Conservation (phyloP, 2,888 invertebrate genomes). For the Cremastinae sp. region DNA sequence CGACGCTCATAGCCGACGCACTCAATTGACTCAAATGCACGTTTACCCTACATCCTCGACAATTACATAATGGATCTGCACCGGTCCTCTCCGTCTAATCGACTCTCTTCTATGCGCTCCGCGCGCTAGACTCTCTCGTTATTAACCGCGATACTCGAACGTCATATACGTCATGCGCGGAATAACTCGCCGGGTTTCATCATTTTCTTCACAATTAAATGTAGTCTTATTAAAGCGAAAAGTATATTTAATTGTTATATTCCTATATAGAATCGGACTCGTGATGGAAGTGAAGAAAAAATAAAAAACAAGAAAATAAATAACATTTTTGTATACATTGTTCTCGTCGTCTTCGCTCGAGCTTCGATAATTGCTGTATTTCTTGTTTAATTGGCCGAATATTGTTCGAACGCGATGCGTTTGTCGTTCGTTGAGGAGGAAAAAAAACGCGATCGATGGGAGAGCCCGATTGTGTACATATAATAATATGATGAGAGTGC, state of each 20-base stretch:
- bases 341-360: too few relatives aligned
- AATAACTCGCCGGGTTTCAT: constrained; percentile 10
- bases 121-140: constrained; percentile 40
- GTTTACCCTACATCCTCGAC: constrained; percentile 78
- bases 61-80: constrained; percentile 76
- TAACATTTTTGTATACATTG: neutral
- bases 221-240: neutral
- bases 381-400: too few relatives aligned
- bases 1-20: constrained; percentile 62
- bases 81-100: constrained; percentile 57
- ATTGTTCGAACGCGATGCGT: too few relatives aligned
- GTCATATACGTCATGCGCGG: neutral
- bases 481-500: constrained; percentile 32
- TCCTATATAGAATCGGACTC: neutral
- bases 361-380: neutral
- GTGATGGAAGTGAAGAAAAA: neutral
- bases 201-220: neutral
- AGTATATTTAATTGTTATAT: neutral
- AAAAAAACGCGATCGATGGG: constrained; percentile 1
- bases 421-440: neutral
- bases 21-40: constrained; percentile 79
- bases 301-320: neutral
- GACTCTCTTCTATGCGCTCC: constrained; percentile 25
- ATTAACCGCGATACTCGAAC: constrained; percentile 21
- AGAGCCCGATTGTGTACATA: constrained; percentile 1